These are phyloP conservation scores for Drosophila tropicalis DNA, from an alignment of 1,140 invertebrate species.

Conservation along the genomic window DNA sequence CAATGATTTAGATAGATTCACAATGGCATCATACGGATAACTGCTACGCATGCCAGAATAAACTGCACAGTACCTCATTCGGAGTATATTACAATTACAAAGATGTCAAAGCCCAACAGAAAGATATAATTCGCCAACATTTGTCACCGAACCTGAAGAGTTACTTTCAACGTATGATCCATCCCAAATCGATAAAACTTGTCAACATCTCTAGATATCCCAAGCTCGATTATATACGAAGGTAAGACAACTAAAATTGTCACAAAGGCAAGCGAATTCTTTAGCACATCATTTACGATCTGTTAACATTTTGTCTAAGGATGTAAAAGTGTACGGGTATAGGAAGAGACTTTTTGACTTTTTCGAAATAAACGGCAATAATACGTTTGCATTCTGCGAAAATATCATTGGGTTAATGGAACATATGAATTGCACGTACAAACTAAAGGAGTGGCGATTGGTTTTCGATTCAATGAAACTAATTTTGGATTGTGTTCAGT, in stretches of 20 bases:
- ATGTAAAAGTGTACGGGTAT: no score
- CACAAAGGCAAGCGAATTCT: slow-evolving; percentile 1
- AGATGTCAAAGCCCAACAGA: no score
- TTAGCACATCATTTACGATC: neutral
- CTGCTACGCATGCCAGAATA: no score
- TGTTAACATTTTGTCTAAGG: no score
- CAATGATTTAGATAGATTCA: no score
- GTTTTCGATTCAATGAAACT: neutral
- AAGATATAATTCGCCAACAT: no score
- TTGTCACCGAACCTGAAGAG: no score
- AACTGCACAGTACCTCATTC: no score
- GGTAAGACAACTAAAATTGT: neutral
- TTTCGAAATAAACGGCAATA: neutral
- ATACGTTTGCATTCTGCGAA: neutral
- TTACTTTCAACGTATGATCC: no score
- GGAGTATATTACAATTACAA: no score
- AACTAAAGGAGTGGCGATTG: neutral
- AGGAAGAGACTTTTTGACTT: neutral
- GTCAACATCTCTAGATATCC: neutral
- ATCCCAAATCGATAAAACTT: neutral
- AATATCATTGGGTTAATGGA: neutral
- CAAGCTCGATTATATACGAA: neutral
- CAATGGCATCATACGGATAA: no score
- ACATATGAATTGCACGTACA: neutral
- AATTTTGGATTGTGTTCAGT: no score